Evolutionary conservation across 1,140 invertebrate species (phyloP).

Genomic region (Wiebesia pumilae): DNA sequence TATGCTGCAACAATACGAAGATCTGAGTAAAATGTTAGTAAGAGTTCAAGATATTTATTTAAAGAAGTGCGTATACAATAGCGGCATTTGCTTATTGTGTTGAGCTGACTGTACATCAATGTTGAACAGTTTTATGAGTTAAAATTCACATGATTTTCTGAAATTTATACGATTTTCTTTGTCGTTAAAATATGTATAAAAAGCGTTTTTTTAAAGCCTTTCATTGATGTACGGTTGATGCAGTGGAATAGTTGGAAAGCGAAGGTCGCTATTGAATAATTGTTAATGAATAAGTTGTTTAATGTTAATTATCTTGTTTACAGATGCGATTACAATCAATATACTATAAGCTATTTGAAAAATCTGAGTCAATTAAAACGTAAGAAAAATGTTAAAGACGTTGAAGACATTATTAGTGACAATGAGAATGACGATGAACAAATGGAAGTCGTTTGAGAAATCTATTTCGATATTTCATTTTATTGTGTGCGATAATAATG

Average conservation of each 20-base stretch:
- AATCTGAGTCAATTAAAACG: conserved; percentile 75
- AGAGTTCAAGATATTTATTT: not conserved
- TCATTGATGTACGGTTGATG: too few species aligned
- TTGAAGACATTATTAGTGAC: conserved; percentile 61
- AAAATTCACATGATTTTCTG: not conserved
- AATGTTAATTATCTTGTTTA: conserved; percentile 63
- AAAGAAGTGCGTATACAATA: not conserved
- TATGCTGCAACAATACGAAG: conserved; percentile 85
- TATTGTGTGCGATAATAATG: conserved; percentile 23
- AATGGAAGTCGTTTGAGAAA: conserved; percentile 56
- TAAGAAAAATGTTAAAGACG: conserved; percentile 59
- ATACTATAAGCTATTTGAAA: conserved; percentile 81
- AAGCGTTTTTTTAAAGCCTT: too few species aligned
- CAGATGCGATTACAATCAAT: conserved; percentile 89
- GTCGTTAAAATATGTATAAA: too few species aligned
- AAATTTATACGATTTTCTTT: too few species aligned
- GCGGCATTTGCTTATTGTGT: not conserved
- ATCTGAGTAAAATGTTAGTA: conserved; percentile 90
- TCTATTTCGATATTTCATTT: conserved; percentile 20
- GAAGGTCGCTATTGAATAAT: too few species aligned
- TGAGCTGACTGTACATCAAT: not conserved
- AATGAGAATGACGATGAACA: conserved; percentile 66
- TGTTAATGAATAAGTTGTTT: not conserved
- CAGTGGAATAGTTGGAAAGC: too few species aligned
- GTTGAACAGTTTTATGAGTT: not conserved